Evolutionary conservation across 1,140 invertebrate species (phyloP).

Genomic region (Bombus turneri): DNA sequence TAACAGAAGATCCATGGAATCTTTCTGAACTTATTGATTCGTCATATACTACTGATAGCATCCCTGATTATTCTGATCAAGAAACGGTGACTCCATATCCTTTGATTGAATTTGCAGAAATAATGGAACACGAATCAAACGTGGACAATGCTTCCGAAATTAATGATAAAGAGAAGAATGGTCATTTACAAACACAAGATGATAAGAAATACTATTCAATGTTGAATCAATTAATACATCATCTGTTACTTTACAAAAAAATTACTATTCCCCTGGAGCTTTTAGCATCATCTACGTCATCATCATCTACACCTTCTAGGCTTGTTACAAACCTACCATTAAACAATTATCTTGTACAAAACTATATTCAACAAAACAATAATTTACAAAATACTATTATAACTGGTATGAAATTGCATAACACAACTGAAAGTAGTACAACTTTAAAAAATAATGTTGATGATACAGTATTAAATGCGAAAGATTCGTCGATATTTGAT

Average conservation of each 20-base stretch:
- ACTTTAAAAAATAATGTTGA: background rate
- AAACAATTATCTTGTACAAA: constrained; percentile 53
- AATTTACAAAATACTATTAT: constrained; percentile 38
- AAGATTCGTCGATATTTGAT: constrained; percentile 12
- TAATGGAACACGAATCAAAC: background rate
- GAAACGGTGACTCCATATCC: constrained; percentile 51
- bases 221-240: constrained; percentile 46
- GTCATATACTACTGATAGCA: constrained; percentile 53
- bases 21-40: constrained; percentile 63
- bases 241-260: constrained; percentile 38
- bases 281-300: constrained; percentile 6
- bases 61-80: constrained; percentile 5
- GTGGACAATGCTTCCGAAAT: background rate
- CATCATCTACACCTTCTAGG: background rate
- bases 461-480: background rate
- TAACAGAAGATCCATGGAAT: constrained; percentile 46
- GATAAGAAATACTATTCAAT: constrained; percentile 20
- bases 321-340: background rate
- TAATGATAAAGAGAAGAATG: background rate
- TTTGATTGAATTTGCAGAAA: constrained; percentile 44
- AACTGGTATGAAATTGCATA: background rate
- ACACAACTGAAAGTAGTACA: background rate
- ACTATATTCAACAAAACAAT: constrained; percentile 46
- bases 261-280: constrained; percentile 38
- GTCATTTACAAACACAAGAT: background rate